These are phyloP conservation scores for Anolis apletophallus DNA, from an alignment of 2,797 vertebrate genomes.

Conservation along the genomic window DNA sequence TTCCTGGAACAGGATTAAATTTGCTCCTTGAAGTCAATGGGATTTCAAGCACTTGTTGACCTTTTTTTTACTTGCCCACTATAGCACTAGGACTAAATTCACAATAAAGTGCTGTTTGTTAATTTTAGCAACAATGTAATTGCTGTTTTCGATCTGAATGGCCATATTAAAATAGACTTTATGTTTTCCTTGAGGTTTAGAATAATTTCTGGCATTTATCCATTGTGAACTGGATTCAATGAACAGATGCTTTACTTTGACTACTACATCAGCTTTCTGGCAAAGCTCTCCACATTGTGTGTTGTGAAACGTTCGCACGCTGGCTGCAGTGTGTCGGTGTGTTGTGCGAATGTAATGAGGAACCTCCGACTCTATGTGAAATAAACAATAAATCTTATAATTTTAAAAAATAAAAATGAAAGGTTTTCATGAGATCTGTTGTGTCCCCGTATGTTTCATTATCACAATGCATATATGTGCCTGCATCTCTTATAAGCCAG, in stretches of 20 bases:
- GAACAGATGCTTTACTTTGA: slow-evolving; percentile 17
- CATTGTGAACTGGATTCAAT: slow-evolving; percentile 5
- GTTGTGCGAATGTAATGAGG: too few species aligned
- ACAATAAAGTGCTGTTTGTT: slow-evolving; percentile 3
- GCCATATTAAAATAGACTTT: not conserved
- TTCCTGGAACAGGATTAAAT: not conserved
- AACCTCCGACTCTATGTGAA: too few species aligned
- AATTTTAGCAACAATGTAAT: slow-evolving; percentile 6
- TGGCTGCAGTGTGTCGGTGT: too few species aligned
- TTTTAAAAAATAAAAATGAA: too few species aligned
- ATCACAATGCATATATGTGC: too few species aligned
- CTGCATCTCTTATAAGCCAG: too few species aligned
- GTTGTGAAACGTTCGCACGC: too few species aligned
- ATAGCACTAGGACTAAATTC: not conserved
- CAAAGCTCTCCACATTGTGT: not conserved
- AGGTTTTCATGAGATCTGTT: too few species aligned
- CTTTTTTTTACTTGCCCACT: not conserved
- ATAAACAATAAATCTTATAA: too few species aligned
- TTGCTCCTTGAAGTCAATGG: not conserved
- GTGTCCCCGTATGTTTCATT: too few species aligned
- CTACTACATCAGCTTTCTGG: slow-evolving; percentile 23
- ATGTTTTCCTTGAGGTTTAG: slow-evolving; percentile 32
- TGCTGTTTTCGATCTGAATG: slow-evolving; percentile 36
- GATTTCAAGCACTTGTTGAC: not conserved
- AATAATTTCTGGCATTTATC: slow-evolving; percentile 23